These are phyloP conservation scores for Novumbra hubbsi DNA, from an alignment of 2,797 vertebrate genomes.

Conservation along the genomic window DNA sequence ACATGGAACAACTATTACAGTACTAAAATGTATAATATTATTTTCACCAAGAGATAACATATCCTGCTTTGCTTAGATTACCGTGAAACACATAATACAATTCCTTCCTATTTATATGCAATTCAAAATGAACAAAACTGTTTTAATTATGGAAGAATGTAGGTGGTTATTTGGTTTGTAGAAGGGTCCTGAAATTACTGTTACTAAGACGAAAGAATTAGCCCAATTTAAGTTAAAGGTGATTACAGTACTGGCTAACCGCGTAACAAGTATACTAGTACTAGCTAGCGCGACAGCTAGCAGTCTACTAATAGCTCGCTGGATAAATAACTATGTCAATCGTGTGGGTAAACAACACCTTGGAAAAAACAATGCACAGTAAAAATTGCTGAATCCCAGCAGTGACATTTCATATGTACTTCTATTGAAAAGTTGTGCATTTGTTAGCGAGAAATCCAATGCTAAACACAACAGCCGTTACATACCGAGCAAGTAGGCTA, in stretches of 20 bases:
- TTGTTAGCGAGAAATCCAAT: slow-evolving; percentile 6
- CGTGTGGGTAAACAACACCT: slow-evolving; percentile 48
- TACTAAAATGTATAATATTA: not conserved
- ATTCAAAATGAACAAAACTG: not conserved
- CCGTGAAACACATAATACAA: not conserved
- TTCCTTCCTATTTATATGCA: not conserved
- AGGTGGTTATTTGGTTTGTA: not conserved
- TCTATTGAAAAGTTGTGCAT: slow-evolving; percentile 16
- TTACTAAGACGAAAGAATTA: not conserved
- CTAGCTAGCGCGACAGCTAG: slow-evolving; percentile 2
- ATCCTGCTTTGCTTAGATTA: not conserved
- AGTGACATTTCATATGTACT: not conserved
- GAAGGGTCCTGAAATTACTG: not conserved
- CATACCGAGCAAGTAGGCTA: slow-evolving; percentile 42
- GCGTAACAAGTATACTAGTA: not conserved
- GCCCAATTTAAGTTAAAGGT: not conserved
- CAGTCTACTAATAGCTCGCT: slow-evolving; percentile 8
- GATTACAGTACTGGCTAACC: not conserved
- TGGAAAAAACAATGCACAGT: not conserved
- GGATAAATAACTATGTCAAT: slow-evolving; percentile 60
- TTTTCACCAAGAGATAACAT: not conserved
- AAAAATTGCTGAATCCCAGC: not conserved
- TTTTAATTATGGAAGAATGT: not conserved
- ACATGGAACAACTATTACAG: no score
- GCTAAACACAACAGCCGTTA: slow-evolving; percentile 20